phyloP scores from a whole-genome alignment of 2,888 invertebrate genomes.

The Pyrrhosoma nymphula region DNA sequence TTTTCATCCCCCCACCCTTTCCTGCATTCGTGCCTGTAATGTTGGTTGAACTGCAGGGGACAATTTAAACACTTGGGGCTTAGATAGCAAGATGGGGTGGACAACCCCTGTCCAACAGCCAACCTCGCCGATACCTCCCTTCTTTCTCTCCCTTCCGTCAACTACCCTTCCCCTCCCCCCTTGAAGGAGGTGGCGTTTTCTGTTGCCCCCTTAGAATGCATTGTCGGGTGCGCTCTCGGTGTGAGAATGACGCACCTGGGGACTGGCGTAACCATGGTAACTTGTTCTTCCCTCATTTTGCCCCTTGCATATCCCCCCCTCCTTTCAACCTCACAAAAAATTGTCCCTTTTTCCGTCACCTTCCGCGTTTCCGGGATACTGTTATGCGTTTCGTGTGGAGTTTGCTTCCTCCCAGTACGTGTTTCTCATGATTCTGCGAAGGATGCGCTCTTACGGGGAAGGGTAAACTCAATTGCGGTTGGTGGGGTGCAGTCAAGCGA shows the following conservation, averaged over 20 bases:
- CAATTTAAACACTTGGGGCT: background rate
- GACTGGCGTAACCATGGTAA: slow-evolving; percentile 9
- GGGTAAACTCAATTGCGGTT: background rate
- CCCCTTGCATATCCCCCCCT: slow-evolving; percentile 5
- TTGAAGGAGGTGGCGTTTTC: background rate
- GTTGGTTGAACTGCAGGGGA: background rate
- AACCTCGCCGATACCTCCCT: background rate
- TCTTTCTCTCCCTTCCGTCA: no score
- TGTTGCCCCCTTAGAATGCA: background rate
- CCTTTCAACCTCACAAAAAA: background rate
- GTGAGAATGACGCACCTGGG: slow-evolving; percentile 52
- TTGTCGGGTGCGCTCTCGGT: no score
- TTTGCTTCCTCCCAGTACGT: background rate
- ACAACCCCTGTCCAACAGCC: background rate
- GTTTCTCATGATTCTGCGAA: background rate
- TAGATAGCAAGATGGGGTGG: background rate
- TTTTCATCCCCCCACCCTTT: background rate
- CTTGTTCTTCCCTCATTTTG: background rate
- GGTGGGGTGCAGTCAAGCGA: background rate
- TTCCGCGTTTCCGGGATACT: background rate
- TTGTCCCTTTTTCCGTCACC: background rate
- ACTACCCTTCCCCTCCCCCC: background rate
- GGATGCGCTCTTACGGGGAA: background rate
- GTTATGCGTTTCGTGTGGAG: background rate
- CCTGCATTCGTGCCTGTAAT: background rate